Evolutionary conservation across 2,888 invertebrate genomes (phyloP).

Genomic region (Zhengitettix transpicula): DNA sequence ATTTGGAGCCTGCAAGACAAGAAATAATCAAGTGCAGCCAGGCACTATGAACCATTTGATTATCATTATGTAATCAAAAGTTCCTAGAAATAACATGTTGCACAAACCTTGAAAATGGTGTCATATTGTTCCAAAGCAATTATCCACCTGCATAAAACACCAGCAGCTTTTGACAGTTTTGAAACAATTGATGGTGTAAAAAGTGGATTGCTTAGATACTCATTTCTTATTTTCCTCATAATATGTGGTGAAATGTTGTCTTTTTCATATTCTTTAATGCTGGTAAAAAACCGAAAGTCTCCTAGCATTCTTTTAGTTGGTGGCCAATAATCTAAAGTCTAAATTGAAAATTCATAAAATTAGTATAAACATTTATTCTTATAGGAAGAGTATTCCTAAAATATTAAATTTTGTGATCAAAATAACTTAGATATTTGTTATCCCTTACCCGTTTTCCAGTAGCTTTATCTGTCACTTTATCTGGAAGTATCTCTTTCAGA

Average conservation of each 20-base stretch:
- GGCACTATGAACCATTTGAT: too few relatives aligned
- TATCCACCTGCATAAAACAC: neutral
- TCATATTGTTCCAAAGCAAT: neutral
- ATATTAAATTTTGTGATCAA: too few relatives aligned
- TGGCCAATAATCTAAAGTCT: neutral
- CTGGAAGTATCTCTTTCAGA: neutral
- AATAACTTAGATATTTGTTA: too few relatives aligned
- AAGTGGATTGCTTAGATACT: neutral
- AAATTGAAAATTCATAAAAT: neutral
- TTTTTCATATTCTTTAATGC: neutral
- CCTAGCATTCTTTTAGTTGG: neutral
- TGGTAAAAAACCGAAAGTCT: neutral
- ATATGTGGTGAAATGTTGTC: neutral
- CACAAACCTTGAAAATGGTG: neutral
- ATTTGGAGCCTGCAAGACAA: too few relatives aligned
- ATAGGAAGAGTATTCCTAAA: neutral
- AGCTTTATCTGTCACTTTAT: neutral
- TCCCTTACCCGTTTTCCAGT: neutral
- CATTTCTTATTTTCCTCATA: neutral
- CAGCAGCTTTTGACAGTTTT: neutral
- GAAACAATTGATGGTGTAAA: neutral
- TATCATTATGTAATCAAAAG: neutral
- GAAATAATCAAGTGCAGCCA: too few relatives aligned
- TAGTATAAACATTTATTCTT: neutral
- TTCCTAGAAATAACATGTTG: neutral